Conservation (phyloP, 1,140 invertebrate species). For the Formica exsecta region DNA sequence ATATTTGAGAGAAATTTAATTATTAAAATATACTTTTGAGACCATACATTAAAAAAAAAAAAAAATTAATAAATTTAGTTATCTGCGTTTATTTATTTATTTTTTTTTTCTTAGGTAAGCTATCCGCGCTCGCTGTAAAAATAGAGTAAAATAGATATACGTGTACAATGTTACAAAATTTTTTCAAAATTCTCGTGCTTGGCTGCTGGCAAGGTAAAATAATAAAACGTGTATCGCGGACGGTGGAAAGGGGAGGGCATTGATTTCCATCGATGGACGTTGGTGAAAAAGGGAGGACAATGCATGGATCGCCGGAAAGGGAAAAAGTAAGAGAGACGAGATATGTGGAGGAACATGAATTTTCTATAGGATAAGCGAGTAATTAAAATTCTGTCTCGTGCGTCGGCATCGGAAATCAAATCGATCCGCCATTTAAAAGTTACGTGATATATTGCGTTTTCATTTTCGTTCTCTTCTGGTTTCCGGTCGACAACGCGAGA, state of each 20-base stretch:
- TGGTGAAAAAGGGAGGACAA: constrained; percentile 28
- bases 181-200: constrained; percentile 30
- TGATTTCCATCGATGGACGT: constrained; percentile 55
- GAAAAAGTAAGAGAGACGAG: neutral
- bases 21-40: neutral
- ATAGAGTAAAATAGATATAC: neutral
- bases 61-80: too few relatives aligned
- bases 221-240: constrained; percentile 55
- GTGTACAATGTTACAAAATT: constrained; percentile 8
- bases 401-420: constrained; percentile 37
- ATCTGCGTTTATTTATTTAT: neutral
- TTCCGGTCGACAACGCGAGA: neutral
- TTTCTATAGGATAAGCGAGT: constrained; percentile 51
- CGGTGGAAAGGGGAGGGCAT: neutral
- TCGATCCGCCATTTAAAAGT: constrained; percentile 34
- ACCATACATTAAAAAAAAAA: too few relatives aligned
- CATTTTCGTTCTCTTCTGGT: neutral
- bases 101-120: too few relatives aligned
- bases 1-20: neutral
- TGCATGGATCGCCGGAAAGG: neutral
- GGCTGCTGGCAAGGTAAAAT: constrained; percentile 35
- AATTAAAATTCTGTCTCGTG: constrained; percentile 55
- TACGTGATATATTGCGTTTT: constrained; percentile 37
- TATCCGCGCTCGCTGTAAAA: neutral
- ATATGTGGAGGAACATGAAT: constrained; percentile 38